Base-by-base conservation (phyloP, 2,888 invertebrate genomes). In the Argyra leucocephala region DNA sequence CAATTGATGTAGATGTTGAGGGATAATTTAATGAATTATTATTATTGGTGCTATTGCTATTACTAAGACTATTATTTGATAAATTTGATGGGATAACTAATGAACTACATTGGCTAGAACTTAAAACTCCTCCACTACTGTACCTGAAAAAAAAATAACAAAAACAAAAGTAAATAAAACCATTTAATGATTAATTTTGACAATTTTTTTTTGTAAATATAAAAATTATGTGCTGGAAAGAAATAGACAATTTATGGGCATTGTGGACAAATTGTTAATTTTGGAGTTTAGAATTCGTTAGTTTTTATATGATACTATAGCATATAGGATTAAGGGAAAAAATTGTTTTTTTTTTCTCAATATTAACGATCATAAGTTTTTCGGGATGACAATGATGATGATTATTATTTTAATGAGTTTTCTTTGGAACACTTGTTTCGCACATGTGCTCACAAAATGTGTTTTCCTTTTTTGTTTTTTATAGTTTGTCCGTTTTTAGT, bases 1-100 rank as follows among this genome's bases (percentile, higher is more conserved):
- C 63, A 67, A 72, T 31, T 67, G 69, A 68, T 66, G 71, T 24
- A 66, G 70, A 48, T 71, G 69, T 31, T 23, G 63, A 26, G 22
- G 62, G 22, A 12, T 61, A 9, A 67, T 4, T n/a, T 71, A 71
- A 1, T 71, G 72, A 62, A 62, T 48, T 59, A 59, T 62, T 64
- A 48, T 61, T 66, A 63, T 22, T 65, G 23, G 31, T 64, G 37
- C 48, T 62, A 63, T 18, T 62, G 70, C 65, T 71, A 68, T 63
- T 68, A 70, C 67, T 73, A 57, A 10, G 23, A 31, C n/a, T 57
- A 22, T 22, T 57, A 22, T 37, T 37, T 10, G 37, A 37, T 37
- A 37, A 37, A 61, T 61, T 61, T n/a, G 26, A 61, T 26, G 61
- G 37, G 3, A 37, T 37, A 10, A 37, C 6, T 37, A 37, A 10